Base-by-base conservation (phyloP, 2,113 vertebrate species). In the Microtus montanus region DNA sequence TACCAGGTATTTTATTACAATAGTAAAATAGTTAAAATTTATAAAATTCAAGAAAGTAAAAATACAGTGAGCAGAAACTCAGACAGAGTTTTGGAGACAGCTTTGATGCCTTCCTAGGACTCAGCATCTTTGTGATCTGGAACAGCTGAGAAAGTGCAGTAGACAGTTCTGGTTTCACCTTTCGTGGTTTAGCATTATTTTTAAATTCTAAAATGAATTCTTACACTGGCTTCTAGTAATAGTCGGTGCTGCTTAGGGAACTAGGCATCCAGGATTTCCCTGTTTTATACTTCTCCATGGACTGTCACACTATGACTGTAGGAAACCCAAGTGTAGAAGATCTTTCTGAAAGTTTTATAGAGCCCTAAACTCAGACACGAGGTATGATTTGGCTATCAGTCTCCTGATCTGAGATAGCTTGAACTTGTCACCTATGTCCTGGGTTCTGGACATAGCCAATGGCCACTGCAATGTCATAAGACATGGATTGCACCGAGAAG, bases 31-130 rank as follows among this genome's bases (percentile, higher is more conserved):
- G 63, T 38, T 82, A 73, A 73, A 95, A 82, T 75, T 85, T 73
- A 15, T 35, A 78, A 90, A 93, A 90, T 92, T 90, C 30, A 79
- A 52, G 52, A 82, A 93, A 96, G 33, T 86, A 89, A 88, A 91
- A 89, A 22, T 93, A 33, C 14, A 64, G 26, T 64, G 73, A 74
- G 78, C 15, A 91, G 41, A 80, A 90, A 90, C 74, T n/a, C 28
- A 87, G 80, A 88, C 28, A 83, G 80, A 88, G 70, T 92, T 28
- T 68, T n/a, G 52, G 20, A 64, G 49, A 71, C 33, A 84, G 11
- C 86, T 79, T 64, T 92, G 44, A 75, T 92, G 54, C 52, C 92
- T 92, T 88, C 77, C 2, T 89, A 75, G 28, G 82, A 47, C 79
- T 92, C 8, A 74, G 78, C 6, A 17, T 70, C 71, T 52, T 89